A percentile compares a stretch with the other conserved stretches of the same genome.
phyloP scores from a whole-genome alignment of 1,140 invertebrate genomes.

The Drosophila sproati region DNA sequence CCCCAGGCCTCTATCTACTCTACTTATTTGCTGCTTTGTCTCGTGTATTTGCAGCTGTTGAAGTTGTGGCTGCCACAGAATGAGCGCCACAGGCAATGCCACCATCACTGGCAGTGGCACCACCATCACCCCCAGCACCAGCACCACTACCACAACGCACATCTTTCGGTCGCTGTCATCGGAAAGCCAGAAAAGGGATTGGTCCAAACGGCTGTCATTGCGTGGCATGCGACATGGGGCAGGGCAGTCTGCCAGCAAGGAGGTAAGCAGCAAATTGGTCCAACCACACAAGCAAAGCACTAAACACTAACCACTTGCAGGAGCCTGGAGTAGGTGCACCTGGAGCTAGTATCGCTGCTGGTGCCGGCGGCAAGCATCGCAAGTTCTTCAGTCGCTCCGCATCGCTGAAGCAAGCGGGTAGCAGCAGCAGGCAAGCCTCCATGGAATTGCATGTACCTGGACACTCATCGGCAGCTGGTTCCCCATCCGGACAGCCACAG shows the following conservation, averaged over 20 bases:
- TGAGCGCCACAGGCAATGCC: slow-evolving; percentile 32
- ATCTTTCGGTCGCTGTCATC: slow-evolving; percentile 84
- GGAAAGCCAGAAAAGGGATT: slow-evolving; percentile 86
- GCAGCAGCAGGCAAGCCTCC: slow-evolving; percentile 64
- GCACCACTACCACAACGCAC: slow-evolving; percentile 50
- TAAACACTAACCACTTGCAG: slow-evolving; percentile 16
- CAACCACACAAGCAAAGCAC: not conserved
- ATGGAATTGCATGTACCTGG: slow-evolving; percentile 81
- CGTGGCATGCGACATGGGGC: slow-evolving; percentile 85
- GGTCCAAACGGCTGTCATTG: slow-evolving; percentile 87
- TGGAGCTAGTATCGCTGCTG: not conserved
- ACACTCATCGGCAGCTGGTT: slow-evolving; percentile 55
- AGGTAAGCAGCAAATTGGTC: slow-evolving; percentile 59
- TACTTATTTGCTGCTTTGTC: not conserved
- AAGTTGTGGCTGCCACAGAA: slow-evolving; percentile 25
- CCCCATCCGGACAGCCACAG: slow-evolving; percentile 60
- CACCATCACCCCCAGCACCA: not conserved
- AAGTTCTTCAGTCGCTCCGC: slow-evolving; percentile 82
- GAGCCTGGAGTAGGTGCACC: slow-evolving; percentile 8
- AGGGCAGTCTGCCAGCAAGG: slow-evolving; percentile 58
- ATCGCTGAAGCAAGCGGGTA: slow-evolving; percentile 77
- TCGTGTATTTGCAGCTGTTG: not conserved
- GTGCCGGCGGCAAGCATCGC: slow-evolving; percentile 49
- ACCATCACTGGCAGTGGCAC: slow-evolving; percentile 1
- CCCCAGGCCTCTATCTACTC: slow-evolving; percentile 2